Percentiles rank a stretch among this genome's conserved stretches.
phyloP scores from a whole-genome alignment of 2,888 invertebrate genomes.

The Heliconius ethilla region DNA sequence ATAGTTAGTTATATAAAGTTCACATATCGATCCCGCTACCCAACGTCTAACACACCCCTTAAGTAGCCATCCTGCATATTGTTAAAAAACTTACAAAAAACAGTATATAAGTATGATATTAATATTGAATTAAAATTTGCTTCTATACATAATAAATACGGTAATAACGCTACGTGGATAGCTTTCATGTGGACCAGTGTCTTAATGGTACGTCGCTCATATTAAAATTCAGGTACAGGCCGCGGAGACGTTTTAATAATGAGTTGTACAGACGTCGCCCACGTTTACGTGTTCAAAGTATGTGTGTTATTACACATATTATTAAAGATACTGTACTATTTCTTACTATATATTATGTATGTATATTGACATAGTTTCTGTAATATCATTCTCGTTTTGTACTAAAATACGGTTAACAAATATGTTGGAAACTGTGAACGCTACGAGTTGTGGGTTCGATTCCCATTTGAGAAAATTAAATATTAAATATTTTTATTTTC shows the following conservation, averaged over 20 bases:
- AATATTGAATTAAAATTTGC: not conserved
- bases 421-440: too few relatives aligned
- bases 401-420: not conserved
- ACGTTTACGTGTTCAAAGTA: not conserved
- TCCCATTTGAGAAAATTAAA: too few relatives aligned
- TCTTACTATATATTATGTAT: not conserved
- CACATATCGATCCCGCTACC: not conserved
- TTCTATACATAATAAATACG: not conserved
- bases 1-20: not conserved
- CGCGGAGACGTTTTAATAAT: constrained; percentile 31
- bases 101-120: not conserved
- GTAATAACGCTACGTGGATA: not conserved
- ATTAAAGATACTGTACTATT: not conserved
- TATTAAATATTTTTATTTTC: too few relatives aligned
- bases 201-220: constrained; percentile 16
- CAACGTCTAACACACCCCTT: not conserved
- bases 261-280: constrained; percentile 18
- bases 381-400: not conserved
- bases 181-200: constrained; percentile 1
- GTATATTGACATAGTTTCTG: not conserved
- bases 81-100: too few relatives aligned
- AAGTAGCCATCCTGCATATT: not conserved
- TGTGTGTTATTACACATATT: not conserved
- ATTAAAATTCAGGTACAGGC: constrained; percentile 30
- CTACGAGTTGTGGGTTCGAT: too few relatives aligned